Percentiles rank a stretch among this genome's conserved stretches.
These are phyloP conservation scores for Bucco capensis DNA, from an alignment of 2,113 vertebrate species.

Conservation along the genomic window DNA sequence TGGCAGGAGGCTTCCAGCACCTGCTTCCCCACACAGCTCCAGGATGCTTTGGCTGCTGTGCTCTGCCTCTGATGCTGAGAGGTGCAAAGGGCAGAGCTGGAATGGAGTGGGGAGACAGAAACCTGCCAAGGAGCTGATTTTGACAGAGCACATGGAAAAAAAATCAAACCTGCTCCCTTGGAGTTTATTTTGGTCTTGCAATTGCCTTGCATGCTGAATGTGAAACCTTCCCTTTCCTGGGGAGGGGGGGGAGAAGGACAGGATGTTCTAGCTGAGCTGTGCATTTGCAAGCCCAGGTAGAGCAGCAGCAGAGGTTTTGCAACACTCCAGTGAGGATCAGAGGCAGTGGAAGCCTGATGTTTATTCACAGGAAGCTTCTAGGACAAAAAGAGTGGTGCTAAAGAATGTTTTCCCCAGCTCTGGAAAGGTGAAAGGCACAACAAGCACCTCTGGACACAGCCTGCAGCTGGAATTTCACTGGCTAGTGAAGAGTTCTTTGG, in stretches of 20 bases:
- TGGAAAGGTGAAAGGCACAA: background rate
- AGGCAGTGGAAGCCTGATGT: background rate
- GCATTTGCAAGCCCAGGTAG: background rate
- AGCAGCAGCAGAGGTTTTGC: background rate
- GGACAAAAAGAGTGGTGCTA: background rate
- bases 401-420: background rate
- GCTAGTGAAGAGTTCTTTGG: background rate
- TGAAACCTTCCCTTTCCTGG: conserved; percentile 1
- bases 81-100: background rate
- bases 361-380: background rate
- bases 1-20: background rate
- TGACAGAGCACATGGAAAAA: background rate
- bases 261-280: background rate
- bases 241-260: background rate
- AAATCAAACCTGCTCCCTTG: background rate
- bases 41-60: background rate
- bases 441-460: too few relatives aligned
- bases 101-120: background rate
- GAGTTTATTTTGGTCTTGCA: background rate
- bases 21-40: background rate
- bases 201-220: background rate
- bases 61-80: background rate
- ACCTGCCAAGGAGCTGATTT: background rate
- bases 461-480: background rate
- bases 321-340: background rate